A percentile compares a stretch with the other conserved stretches of the same genome.
Evolutionary conservation across 2,797 vertebrate genomes (phyloP).

Genomic region (Malurus splendens): DNA sequence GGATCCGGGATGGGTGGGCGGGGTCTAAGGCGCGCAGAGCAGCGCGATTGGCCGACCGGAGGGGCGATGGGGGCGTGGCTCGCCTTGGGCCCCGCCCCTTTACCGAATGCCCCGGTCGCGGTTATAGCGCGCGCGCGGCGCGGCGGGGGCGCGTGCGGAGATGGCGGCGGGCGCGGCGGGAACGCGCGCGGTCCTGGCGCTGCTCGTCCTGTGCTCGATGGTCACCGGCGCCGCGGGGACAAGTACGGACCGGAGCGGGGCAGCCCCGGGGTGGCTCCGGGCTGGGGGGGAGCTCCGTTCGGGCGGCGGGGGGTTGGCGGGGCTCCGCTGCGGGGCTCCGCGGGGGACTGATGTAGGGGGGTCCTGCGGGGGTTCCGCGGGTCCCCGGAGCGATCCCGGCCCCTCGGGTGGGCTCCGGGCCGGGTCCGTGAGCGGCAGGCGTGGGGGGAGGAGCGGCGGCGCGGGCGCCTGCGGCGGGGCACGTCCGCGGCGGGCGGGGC

Average conservation of each 20-base stretch:
- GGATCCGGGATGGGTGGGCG: rapidly evolving
- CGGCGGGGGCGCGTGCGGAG: background rate
- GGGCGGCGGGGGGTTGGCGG: background rate
- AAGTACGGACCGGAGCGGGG: background rate
- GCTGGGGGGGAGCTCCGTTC: background rate
- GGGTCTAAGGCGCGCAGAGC: rapidly evolving
- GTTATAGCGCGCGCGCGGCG: background rate
- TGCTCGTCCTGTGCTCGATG: background rate
- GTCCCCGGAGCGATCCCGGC: background rate
- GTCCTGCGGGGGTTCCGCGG: background rate
- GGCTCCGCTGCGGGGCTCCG: background rate
- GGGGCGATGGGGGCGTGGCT: rapidly evolving
- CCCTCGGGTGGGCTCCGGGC: background rate
- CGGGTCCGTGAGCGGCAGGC: background rate
- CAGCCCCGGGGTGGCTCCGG: background rate
- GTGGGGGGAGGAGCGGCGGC: background rate
- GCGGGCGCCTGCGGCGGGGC: background rate
- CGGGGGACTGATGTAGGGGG: too few relatives aligned
- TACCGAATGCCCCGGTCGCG: background rate
- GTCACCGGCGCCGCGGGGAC: background rate
- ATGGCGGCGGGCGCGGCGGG: background rate
- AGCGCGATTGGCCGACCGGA: rapidly evolving
- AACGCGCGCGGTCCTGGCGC: background rate
- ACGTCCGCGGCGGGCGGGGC: background rate
- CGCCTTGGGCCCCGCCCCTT: background rate